Base-by-base conservation (phyloP, 1,140 invertebrate genomes). In the Lethrus apterus region DNA sequence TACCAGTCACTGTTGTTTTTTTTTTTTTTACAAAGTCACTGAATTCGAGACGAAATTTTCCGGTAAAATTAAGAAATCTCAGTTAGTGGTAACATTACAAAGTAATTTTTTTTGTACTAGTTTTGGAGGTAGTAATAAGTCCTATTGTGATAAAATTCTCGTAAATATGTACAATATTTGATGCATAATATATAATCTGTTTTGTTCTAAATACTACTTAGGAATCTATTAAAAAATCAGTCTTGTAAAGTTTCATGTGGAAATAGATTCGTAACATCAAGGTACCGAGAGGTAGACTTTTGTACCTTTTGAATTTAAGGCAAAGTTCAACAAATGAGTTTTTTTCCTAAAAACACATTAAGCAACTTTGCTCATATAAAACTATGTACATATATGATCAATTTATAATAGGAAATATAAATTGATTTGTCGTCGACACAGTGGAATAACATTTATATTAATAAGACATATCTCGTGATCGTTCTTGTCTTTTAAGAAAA, bases 181-280 rank as follows among this genome's bases (percentile, higher is more conserved):
- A 7, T 26, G 24, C n/a, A 7, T 7, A 7, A 26, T 5, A 19
- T 31, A 21, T 21, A 13, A 32, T 4, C 10, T 15, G 7, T 42
- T 26, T 21, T 15, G 24, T 21, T 14, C 14, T 26, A 7, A 26
- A 7, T 26, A 7, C n/a, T 26, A 7, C n/a, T 26, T 26, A n/a
- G n/a, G n/a, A n/a, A 48, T 55, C 57, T 59, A 59, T 54, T 59
- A n/a, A 47, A 59, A 59, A 59, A 59, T 59, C 57, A 59, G 57
- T 59, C 57, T 59, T 59, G 50, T 59, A 51, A 8, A 55, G 43
- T 59, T 59, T 45, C 49, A 44, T 42, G 44, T 49, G 48, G 49
- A 49, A 50, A 44, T 46, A 50, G 29, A 54, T 51, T 32, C 31
- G 44, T 42, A 33, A 41, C 10, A 24, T 33, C 40, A 36, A 46